phyloP scores from a whole-genome alignment of 2,888 invertebrate species.

The Melinopterus prodromus region DNA sequence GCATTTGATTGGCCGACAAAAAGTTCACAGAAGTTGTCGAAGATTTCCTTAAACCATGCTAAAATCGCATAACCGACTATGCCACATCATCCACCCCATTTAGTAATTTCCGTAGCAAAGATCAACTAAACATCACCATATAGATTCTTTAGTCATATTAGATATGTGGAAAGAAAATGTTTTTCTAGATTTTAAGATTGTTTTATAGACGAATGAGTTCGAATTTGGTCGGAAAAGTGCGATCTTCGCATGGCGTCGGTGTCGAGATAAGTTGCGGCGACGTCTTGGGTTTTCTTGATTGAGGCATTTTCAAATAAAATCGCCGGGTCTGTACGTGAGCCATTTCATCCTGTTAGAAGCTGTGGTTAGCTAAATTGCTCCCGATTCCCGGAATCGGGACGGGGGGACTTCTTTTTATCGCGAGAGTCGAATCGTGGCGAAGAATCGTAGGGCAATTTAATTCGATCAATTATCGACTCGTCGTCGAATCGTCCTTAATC shows the following conservation, averaged over 20 bases:
- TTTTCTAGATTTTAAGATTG: background rate
- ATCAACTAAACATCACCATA: background rate
- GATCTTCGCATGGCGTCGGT: conserved; percentile 32
- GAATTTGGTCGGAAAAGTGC: conserved; percentile 17
- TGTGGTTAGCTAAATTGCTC: conserved; percentile 44
- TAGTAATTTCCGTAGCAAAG: background rate
- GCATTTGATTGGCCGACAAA: conserved; percentile 62
- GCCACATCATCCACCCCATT: background rate
- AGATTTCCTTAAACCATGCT: conserved; percentile 47
- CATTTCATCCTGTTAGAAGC: conserved; percentile 59
- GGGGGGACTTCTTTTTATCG: conserved; percentile 23
- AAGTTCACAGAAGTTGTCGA: conserved; percentile 60
- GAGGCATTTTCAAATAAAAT: conserved; percentile 61
- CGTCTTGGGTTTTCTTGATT: conserved; percentile 61
- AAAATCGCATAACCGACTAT: conserved; percentile 27
- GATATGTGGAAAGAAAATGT: background rate
- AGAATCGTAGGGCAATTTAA: conserved; percentile 15
- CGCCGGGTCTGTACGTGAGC: conserved; percentile 58
- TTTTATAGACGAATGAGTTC: conserved; percentile 5
- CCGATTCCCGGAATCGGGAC: conserved; percentile 44
- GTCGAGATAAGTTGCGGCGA: conserved; percentile 56
- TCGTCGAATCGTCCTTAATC: conserved; percentile 19
- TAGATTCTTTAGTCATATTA: background rate
- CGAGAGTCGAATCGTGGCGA: conserved; percentile 10
- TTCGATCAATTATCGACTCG: conserved; percentile 22